Base-by-base conservation (phyloP, 1,140 invertebrate species). In the Bicyclus anynana region DNA sequence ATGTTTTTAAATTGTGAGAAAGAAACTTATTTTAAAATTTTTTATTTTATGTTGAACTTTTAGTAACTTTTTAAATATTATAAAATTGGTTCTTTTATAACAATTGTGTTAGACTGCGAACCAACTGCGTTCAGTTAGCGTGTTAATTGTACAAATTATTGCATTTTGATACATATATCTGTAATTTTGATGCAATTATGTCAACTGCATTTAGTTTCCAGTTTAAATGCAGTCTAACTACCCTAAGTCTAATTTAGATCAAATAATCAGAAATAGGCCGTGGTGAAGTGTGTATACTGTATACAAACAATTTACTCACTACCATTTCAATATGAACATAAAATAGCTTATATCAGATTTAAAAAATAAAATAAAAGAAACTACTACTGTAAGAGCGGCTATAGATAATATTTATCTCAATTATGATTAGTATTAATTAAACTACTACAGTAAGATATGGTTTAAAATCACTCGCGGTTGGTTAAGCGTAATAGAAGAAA, bases 391-490 rank as follows among this genome's bases (percentile, higher is more conserved):
- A 26, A 53, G 14, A 40, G 40, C 47, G 20, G 59, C 42, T 16
- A 42, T 29, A 48, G 13, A 59, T 16, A 27, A 26, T 14, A n/a
- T 27, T 53, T 51, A 49, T 64, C 40, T 48, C 51, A 42, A 59
- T 56, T 42, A 55, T 16, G 50, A 51, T 52, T 66, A 69, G 60
- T 64, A 38, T 56, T 60, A 56, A 50, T 58, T 69, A 67, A 37
- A 64, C 66, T 68, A 63, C 53, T 58, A 47, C 21, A 58, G 60
- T 77, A 76, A 72, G 80, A 85, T 85, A 85, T 85, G 80, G 75
- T 77, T 80, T 58, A 38, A 69, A 78, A 84, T 85, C 82, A 85
- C 82, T 80, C 69, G 72, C 65, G 53, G 46, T 64, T 47, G 53
- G 53, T 51, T 61, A 63, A 65, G 66, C 56, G 50, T 67, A 65